phyloP scores from a whole-genome alignment of 2,113 vertebrate genomes.

The Indicator maculatus region DNA sequence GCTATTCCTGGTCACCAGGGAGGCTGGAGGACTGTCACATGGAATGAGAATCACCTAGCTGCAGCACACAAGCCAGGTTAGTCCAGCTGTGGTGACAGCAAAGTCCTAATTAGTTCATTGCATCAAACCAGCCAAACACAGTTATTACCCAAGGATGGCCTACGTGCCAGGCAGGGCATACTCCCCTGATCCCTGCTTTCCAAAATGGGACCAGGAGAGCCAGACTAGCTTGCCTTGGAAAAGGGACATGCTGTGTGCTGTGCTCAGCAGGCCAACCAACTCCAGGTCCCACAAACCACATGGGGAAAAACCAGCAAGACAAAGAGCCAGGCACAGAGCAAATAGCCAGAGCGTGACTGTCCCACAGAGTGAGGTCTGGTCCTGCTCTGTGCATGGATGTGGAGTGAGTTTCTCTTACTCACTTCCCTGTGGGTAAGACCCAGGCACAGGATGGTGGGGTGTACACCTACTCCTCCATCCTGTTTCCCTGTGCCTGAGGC shows the following conservation, averaged over 20 bases:
- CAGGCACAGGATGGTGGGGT: not conserved
- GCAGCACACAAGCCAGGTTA: not conserved
- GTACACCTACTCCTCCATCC: not conserved
- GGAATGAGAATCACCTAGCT: not conserved
- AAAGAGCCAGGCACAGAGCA: not conserved
- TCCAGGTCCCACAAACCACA: conserved; percentile 5
- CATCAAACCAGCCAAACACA: not conserved
- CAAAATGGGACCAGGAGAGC: conserved; percentile 11
- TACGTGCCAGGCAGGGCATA: conserved; percentile 36
- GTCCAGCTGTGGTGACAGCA: conserved; percentile 51
- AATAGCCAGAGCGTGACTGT: not conserved
- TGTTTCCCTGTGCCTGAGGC: not conserved
- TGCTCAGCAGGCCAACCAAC: not conserved
- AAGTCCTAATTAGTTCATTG: conserved; percentile 64
- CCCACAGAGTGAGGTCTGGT: not conserved
- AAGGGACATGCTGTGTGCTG: not conserved
- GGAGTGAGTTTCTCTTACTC: not conserved
- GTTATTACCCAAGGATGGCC: conserved; percentile 43
- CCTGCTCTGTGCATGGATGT: not conserved
- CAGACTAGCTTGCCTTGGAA: not conserved
- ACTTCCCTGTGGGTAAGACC: not conserved
- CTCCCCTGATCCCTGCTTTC: conserved; percentile 11
- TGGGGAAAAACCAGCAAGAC: not conserved
- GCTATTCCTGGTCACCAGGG: conserved; percentile 31
- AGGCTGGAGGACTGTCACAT: conserved; percentile 45